Evolutionary conservation across 2,113 vertebrate genomes (phyloP).

Genomic region (Macquaria australasica): DNA sequence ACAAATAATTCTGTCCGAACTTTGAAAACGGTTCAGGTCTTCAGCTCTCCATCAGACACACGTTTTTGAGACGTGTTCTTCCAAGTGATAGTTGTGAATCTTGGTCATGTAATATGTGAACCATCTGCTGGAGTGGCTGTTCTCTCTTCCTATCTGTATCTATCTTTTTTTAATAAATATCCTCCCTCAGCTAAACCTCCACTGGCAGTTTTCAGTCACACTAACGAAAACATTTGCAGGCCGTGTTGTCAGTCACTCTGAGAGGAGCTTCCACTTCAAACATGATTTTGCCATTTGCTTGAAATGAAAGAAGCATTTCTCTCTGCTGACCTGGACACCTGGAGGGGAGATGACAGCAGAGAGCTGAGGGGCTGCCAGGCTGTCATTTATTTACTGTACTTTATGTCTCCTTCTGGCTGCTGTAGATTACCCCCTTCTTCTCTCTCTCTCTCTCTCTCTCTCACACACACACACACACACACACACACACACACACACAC

Average conservation of each 20-base stretch:
- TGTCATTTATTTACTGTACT: neutral
- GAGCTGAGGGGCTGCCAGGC: neutral
- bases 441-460: no score
- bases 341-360: neutral
- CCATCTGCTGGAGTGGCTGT: no score
- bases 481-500: neutral
- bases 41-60: no score
- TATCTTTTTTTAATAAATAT: no score
- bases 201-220: neutral
- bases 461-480: neutral
- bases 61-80: no score
- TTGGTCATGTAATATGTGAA: no score
- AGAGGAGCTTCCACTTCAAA: neutral
- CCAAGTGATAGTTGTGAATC: no score
- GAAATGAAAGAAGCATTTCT: neutral
- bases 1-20: no score
- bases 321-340: neutral
- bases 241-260: neutral
- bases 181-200: neutral
- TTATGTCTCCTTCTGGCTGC: conserved; percentile 1
- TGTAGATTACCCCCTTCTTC: neutral
- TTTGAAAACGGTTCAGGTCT: no score
- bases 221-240: neutral
- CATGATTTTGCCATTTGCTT: neutral
- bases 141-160: no score